Conservation (phyloP, 2,888 invertebrate species). For the Trichogramma dendrolimi region DNA sequence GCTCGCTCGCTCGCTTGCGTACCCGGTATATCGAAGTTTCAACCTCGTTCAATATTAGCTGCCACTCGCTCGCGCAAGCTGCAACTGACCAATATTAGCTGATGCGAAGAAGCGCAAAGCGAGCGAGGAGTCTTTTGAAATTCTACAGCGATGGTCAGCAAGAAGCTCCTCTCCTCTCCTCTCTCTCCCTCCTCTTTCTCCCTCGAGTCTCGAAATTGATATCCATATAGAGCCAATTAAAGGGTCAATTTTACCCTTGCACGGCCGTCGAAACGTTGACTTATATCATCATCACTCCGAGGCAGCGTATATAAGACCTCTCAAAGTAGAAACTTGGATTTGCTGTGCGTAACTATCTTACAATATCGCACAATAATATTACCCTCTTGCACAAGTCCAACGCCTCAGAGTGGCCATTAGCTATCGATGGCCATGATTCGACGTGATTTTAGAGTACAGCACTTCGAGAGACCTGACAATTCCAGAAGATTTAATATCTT, state of each 20-base stretch:
- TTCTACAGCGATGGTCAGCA: neutral
- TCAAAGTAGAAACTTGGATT: no score
- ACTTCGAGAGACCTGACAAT: no score
- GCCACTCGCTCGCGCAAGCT: neutral
- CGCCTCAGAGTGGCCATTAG: conserved; percentile 50
- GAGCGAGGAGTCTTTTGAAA: neutral
- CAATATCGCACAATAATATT: no score
- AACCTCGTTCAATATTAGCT: conserved; percentile 7
- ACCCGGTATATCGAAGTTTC: conserved; percentile 28
- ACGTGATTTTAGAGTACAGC: no score
- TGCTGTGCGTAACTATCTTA: conserved; percentile 42
- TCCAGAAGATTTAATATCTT: no score
- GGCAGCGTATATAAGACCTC: no score
- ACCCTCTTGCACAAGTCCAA: no score
- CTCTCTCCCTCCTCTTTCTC: neutral
- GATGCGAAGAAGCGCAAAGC: neutral
- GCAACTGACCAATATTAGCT: neutral
- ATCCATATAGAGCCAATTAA: conserved; percentile 36
- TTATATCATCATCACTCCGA: conserved; percentile 41
- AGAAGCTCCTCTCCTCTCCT: neutral
- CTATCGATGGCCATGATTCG: conserved; percentile 32
- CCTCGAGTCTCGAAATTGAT: conserved; percentile 28
- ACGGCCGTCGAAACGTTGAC: conserved; percentile 34
- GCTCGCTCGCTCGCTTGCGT: no score
- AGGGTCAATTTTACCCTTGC: conserved; percentile 23